Percentiles rank a stretch among this genome's conserved stretches.
Conservation (phyloP, 2,888 invertebrate species). For the Atherix ibis region DNA sequence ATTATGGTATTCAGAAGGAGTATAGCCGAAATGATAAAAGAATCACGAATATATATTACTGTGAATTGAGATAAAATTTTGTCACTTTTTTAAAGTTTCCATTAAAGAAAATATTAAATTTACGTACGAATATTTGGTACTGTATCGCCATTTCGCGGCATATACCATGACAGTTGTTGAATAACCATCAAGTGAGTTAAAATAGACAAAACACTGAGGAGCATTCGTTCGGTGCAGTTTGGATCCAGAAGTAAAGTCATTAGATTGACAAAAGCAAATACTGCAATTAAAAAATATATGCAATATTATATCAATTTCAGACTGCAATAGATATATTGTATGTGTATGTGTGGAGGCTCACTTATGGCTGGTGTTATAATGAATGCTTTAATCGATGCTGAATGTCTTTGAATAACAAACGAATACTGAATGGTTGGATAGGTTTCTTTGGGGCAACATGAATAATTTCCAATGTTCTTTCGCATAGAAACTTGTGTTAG, state of each 20-base stretch:
- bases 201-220: conserved; percentile 41
- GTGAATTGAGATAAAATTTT: no score
- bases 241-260: conserved; percentile 27
- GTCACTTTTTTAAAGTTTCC: no score
- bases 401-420: conserved; percentile 41
- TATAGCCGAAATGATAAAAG: neutral
- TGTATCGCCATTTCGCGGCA: conserved; percentile 43
- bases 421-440: conserved; percentile 43
- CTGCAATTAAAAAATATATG: conserved; percentile 28
- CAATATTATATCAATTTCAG: no score
- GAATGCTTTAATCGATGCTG: conserved; percentile 33
- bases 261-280: conserved; percentile 41
- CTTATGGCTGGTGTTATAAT: conserved; percentile 15
- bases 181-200: conserved; percentile 43
- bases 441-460: conserved; percentile 40
- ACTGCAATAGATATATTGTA: no score
- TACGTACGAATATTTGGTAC: conserved; percentile 44
- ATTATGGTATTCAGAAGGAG: neutral
- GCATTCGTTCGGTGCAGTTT: conserved; percentile 38
- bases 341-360: no score
- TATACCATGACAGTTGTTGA: conserved; percentile 40
- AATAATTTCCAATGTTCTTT: conserved; percentile 36
- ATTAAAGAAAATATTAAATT: no score
- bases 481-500: conserved; percentile 32
- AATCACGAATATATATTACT: conserved; percentile 13